phyloP scores from a whole-genome alignment of 2,113 vertebrate genomes.

The Etheostoma spectabile region DNA sequence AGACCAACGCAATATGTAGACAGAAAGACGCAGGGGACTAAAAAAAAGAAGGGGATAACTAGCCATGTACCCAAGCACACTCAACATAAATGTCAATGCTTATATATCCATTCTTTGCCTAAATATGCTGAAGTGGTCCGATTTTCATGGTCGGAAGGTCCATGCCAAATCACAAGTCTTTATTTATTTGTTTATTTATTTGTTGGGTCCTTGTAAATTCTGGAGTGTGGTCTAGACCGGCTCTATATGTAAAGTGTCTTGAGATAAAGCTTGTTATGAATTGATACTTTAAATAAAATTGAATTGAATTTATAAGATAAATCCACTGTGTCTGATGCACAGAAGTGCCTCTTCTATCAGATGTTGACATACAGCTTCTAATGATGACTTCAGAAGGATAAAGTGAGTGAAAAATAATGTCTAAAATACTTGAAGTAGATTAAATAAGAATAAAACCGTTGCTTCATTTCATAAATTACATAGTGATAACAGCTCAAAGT shows the following conservation, averaged over 20 bases:
- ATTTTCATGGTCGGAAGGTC: too few species aligned
- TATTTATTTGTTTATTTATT: too few species aligned
- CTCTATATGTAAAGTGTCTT: too few species aligned
- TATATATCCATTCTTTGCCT: background rate
- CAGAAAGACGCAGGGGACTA: background rate
- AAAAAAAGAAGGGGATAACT: too few species aligned
- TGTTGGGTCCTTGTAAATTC: too few species aligned
- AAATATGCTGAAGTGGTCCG: background rate
- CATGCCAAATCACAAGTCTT: background rate
- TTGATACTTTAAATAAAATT: too few species aligned
- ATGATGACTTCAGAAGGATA: conserved; percentile 3
- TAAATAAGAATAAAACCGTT: background rate
- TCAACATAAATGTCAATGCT: background rate
- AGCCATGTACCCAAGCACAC: background rate
- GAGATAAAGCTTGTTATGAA: too few species aligned
- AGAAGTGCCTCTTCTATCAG: background rate
- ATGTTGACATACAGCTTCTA: conserved; percentile 17
- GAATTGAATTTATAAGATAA: too few species aligned
- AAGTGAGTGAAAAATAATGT: background rate
- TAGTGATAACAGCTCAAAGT: conserved; percentile 3
- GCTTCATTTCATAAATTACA: conserved; percentile 8
- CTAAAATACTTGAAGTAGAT: background rate
- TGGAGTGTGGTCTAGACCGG: too few species aligned
- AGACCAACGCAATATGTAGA: background rate
- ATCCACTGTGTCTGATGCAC: background rate